Percentiles rank a stretch among this genome's conserved stretches.
Conservation (phyloP, 2,888 invertebrate genomes). For the Parochlus steinenii region DNA sequence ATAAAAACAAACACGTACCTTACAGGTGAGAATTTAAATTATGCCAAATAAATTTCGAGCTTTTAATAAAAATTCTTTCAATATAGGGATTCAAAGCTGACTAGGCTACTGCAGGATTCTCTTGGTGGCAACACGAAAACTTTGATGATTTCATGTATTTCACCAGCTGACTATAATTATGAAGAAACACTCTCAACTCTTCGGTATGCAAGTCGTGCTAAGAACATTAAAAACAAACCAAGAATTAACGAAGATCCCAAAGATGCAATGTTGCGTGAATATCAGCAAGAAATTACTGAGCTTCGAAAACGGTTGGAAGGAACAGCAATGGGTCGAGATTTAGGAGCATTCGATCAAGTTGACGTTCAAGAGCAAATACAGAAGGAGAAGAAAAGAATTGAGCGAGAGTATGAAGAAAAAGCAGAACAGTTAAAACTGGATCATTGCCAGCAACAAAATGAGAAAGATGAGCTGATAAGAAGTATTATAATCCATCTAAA, state of each 20-base stretch:
- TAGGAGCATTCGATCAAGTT: slow-evolving; percentile 37
- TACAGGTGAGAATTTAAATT: slow-evolving; percentile 60
- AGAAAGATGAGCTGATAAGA: slow-evolving; percentile 19
- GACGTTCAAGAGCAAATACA: slow-evolving; percentile 38
- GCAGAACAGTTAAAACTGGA: slow-evolving; percentile 28
- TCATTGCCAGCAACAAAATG: slow-evolving; percentile 18
- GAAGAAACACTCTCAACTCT: slow-evolving; percentile 71
- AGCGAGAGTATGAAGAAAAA: slow-evolving; percentile 24
- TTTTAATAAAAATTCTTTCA: no score
- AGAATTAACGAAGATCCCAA: slow-evolving; percentile 81
- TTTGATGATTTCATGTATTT: slow-evolving; percentile 72
- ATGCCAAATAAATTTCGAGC: no score
- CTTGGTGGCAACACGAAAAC: slow-evolving; percentile 79
- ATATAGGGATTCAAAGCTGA: slow-evolving; percentile 73
- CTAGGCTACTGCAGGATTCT: slow-evolving; percentile 61
- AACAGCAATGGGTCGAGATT: slow-evolving; percentile 37
- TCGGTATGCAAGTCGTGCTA: slow-evolving; percentile 69
- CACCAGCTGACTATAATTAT: slow-evolving; percentile 67
- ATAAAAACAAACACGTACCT: slow-evolving; percentile 36
- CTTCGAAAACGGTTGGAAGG: slow-evolving; percentile 4
- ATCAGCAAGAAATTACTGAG: slow-evolving; percentile 33
- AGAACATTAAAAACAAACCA: slow-evolving; percentile 74
- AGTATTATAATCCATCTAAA: slow-evolving; percentile 9
- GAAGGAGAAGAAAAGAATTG: slow-evolving; percentile 30
- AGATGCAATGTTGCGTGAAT: slow-evolving; percentile 68